These are phyloP conservation scores for Petrocephalus zakoni DNA, from an alignment of 2,113 vertebrate species.

Conservation along the genomic window DNA sequence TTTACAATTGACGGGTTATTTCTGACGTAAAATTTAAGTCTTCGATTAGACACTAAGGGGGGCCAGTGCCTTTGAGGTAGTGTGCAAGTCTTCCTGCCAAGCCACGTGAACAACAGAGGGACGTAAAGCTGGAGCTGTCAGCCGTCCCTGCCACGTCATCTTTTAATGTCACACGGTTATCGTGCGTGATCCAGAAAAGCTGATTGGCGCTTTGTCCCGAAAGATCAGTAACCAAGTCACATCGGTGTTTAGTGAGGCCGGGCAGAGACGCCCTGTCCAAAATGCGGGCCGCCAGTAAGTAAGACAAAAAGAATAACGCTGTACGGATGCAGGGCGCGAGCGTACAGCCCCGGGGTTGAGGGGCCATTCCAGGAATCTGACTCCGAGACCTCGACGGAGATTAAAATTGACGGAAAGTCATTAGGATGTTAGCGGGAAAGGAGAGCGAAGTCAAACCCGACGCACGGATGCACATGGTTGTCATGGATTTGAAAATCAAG, in stretches of 20 bases:
- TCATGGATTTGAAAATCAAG: slow-evolving; percentile 20
- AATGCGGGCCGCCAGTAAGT: not conserved
- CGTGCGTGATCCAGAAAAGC: slow-evolving; percentile 57
- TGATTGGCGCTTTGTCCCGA: slow-evolving; percentile 52
- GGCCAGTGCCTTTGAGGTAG: not conserved
- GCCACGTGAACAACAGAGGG: not conserved
- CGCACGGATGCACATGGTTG: slow-evolving; percentile 4
- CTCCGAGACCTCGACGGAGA: slow-evolving; percentile 3
- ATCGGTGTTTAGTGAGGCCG: not conserved
- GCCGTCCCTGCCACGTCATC: slow-evolving; percentile 31
- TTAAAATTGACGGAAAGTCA: slow-evolving; percentile 21
- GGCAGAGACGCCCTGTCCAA: not conserved
- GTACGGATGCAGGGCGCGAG: not conserved
- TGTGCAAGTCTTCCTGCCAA: not conserved
- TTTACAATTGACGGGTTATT: not conserved
- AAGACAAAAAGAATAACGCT: not conserved
- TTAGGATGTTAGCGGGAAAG: slow-evolving; percentile 16
- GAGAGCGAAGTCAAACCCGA: slow-evolving; percentile 17
- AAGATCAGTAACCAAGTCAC: not conserved
- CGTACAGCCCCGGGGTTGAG: not conserved
- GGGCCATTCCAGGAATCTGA: not conserved
- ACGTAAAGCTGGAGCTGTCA: not conserved
- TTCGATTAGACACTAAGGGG: not conserved
- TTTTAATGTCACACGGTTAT: slow-evolving; percentile 52
- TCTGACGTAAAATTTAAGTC: not conserved